Base-by-base conservation (phyloP, 2,888 invertebrate species). In the Trisateles emortualis region DNA sequence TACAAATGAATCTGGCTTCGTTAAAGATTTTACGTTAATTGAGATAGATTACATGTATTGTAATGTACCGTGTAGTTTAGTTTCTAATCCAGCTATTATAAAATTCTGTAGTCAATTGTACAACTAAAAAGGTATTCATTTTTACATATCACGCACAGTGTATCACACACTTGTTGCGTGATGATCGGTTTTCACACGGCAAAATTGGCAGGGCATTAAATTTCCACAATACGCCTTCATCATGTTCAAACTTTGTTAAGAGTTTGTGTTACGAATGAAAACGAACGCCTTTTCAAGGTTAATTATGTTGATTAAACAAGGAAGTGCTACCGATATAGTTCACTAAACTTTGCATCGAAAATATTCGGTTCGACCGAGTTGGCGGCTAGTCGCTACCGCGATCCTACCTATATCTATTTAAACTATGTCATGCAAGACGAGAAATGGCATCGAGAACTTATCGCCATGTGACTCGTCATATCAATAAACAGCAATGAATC, bases 301-400 rank as follows among this genome's bases (percentile, higher is more conserved):
- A 42, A 26, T 14, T 40, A 38, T 43, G 24, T 45, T 16, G 24
- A 40, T 44, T 11, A 48, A 32, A 45, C 19, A 36, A 75, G 72
- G 68, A 73, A 79, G 61, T 64, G 52, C 64, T 66, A 62, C 60
- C 65, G 64, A 53, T 48, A 36, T 59, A 59, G 72, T 66, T 68
- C 64, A 67, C 55, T 70, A 71, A 69, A 76, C 76, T 77, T 71
- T 76, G 46, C 56, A 73, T 78, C 79, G 29, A 78, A 84, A 87
- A 88, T 86, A 86, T 58, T 68, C 61, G 52, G 63, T 49, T 57
- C 80, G 88, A 84, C 88, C 87, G 86, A 89, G 79, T 90, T 90
- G 86, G 88, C 90, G 64, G 61, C 65, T 65, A 58, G 66, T 52
- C 59, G 68, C 78, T 83, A 70, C 80, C 81, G 82, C 81, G 76